Conservation (phyloP, 2,113 vertebrate genomes). For the Gila orcuttii region DNA sequence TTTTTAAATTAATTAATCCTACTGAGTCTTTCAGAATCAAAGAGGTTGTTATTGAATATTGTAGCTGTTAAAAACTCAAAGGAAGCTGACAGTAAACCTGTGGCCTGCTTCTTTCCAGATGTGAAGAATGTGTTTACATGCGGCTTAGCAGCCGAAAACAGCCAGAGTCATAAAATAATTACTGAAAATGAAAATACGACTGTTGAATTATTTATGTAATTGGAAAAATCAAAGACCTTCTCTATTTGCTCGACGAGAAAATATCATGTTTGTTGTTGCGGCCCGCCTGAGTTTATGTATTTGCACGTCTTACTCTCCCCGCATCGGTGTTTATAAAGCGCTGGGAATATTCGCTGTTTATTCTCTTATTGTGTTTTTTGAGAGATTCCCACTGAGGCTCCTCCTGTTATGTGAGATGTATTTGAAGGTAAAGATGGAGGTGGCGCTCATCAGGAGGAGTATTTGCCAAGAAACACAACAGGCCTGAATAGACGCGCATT, state of each 20-base stretch:
- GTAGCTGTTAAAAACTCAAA: not conserved
- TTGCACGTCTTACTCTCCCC: not conserved
- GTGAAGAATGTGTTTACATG: not conserved
- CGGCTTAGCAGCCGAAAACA: not conserved
- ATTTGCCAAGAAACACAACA: slow-evolving; percentile 5
- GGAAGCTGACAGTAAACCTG: not conserved
- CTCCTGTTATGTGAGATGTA: slow-evolving; percentile 12
- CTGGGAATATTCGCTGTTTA: not conserved
- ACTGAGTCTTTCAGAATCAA: not conserved
- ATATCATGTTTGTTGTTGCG: not conserved
- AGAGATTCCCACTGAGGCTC: not conserved
- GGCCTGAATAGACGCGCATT: not conserved
- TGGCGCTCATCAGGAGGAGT: not conserved
- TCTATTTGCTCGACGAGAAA: not conserved
- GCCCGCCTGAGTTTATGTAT: not conserved
- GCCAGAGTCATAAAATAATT: not conserved
- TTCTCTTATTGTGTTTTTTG: not conserved
- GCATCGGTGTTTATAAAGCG: not conserved
- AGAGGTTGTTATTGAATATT: not conserved
- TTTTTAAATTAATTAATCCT: too few relatives aligned
- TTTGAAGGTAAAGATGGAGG: slow-evolving; percentile 21
- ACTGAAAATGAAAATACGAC: not conserved
- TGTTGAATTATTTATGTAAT: slow-evolving; percentile 23
- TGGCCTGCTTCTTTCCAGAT: not conserved
- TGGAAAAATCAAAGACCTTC: not conserved